These are phyloP conservation scores for Alligator sinensis DNA, from an alignment of 2,113 vertebrate species.

Conservation along the genomic window DNA sequence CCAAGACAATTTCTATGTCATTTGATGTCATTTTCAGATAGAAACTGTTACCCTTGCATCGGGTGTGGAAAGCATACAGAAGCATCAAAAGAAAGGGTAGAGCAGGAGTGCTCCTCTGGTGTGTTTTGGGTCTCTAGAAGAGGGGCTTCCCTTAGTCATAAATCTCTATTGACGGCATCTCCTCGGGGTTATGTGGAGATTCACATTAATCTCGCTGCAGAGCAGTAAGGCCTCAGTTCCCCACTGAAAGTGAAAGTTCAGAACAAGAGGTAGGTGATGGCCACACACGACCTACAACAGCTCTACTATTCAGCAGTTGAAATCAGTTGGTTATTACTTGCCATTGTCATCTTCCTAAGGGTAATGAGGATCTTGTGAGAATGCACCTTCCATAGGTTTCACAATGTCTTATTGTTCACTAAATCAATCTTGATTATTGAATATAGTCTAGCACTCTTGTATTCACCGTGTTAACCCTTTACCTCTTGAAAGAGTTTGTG, in stretches of 20 bases:
- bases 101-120: not conserved
- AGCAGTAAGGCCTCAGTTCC: not conserved
- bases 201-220: not conserved
- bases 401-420: not conserved
- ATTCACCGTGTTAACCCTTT: not conserved
- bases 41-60: not conserved
- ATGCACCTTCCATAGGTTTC: not conserved
- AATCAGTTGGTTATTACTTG: not conserved
- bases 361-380: not conserved
- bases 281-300: not conserved
- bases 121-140: not conserved
- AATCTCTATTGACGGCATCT: accelerated
- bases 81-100: not conserved
- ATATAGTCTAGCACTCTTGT: not conserved
- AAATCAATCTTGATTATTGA: not conserved
- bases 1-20: not conserved
- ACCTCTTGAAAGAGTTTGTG: not conserved
- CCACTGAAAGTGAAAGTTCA: not conserved
- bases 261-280: not conserved
- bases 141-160: accelerated
- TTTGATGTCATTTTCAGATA: not conserved
- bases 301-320: not conserved
- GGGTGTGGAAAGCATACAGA: not conserved
- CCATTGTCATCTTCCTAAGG: not conserved
- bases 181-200: not conserved